Evolutionary conservation across 1,140 invertebrate genomes (phyloP).

Genomic region (Panagrolaimus sp.): DNA sequence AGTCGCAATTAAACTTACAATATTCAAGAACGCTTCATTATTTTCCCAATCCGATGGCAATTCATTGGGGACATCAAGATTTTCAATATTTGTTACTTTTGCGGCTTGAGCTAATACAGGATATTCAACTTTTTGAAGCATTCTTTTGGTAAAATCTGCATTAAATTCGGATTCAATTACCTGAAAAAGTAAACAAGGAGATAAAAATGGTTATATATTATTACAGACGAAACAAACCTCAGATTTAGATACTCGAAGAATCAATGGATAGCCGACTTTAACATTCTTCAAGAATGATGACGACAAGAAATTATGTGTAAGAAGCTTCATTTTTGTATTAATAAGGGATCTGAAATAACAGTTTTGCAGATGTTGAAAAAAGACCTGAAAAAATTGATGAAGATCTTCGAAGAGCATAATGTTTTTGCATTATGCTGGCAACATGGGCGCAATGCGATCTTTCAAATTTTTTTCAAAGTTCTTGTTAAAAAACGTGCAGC

Average conservation of each 20-base stretch:
- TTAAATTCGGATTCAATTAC: constrained; percentile 79
- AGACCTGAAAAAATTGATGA: too few species aligned
- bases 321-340: constrained; percentile 72
- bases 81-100: constrained; percentile 68
- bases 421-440: too few species aligned
- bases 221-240: constrained; percentile 23
- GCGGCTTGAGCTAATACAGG: constrained; percentile 71
- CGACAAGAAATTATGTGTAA: constrained; percentile 91
- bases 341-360: too few species aligned
- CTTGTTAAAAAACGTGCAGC: too few species aligned
- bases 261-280: constrained; percentile 80
- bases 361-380: too few species aligned
- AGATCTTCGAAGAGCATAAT: too few species aligned
- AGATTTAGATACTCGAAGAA: constrained; percentile 68
- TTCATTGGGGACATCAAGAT: constrained; percentile 70
- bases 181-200: constrained; percentile 54
- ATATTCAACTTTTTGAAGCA: constrained; percentile 83
- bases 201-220: neutral
- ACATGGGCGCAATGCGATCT: too few species aligned
- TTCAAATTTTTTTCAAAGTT: too few species aligned
- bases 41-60: constrained; percentile 67
- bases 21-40: constrained; percentile 76
- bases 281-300: constrained; percentile 88
- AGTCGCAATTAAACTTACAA: constrained; percentile 63
- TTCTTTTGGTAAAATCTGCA: constrained; percentile 77